Evolutionary conservation across 2,113 vertebrate genomes (phyloP).

Genomic region (Neodon shergylaensis): DNA sequence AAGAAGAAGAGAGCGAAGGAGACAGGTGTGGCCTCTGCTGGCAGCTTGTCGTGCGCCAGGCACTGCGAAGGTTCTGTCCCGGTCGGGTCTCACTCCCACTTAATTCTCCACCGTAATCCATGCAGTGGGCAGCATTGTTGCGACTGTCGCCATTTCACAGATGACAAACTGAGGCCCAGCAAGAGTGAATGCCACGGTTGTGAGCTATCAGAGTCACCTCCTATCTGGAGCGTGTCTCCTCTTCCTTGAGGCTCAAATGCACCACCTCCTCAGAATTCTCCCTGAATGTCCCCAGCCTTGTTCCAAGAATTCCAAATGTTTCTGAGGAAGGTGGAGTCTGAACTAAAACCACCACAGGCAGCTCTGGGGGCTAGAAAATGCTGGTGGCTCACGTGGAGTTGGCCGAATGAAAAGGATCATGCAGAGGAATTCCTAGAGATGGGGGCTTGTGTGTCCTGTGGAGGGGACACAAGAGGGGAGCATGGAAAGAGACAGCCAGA

Average conservation of each 20-base stretch:
- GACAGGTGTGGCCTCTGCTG: neutral
- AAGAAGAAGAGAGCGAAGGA: neutral
- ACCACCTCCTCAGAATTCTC: neutral
- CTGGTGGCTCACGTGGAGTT: neutral
- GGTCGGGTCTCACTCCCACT: too few species aligned
- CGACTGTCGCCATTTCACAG: neutral
- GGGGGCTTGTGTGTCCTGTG: neutral
- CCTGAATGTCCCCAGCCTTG: neutral
- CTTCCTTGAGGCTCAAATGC: neutral
- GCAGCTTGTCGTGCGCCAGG: neutral
- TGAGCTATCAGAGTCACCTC: neutral
- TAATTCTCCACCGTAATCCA: neutral
- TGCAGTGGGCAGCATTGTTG: fast-evolving
- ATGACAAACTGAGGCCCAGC: neutral
- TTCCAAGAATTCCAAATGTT: neutral
- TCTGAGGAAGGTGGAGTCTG: neutral
- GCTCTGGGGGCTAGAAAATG: neutral
- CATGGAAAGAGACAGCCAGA: neutral
- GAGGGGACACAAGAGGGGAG: neutral
- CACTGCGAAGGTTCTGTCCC: neutral
- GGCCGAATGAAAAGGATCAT: neutral
- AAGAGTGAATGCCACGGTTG: neutral
- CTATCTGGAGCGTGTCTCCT: neutral
- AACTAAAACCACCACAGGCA: neutral
- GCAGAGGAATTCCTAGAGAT: neutral